These are phyloP conservation scores for Chloebia gouldiae DNA, from an alignment of 2,113 vertebrate genomes.

Conservation along the genomic window DNA sequence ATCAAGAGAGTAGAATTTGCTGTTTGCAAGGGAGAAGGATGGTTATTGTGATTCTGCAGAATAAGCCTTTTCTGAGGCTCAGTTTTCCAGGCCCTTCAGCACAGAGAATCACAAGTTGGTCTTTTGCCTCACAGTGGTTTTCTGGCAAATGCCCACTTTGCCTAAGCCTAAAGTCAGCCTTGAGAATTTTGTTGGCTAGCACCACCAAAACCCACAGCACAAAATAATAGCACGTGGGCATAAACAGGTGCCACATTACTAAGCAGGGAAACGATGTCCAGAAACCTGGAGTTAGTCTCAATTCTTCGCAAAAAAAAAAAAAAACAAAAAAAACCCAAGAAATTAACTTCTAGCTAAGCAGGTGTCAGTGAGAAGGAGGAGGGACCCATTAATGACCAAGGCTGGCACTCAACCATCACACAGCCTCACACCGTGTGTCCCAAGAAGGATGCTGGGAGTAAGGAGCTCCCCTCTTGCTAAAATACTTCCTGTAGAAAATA, in stretches of 20 bases:
- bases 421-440: accelerated
- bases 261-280: background rate
- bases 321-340: too few species aligned
- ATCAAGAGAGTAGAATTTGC: background rate
- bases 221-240: background rate
- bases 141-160: background rate
- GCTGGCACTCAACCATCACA: background rate
- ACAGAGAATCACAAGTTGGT: background rate
- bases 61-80: background rate
- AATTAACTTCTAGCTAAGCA: background rate
- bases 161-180: background rate
- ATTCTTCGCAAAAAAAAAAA: background rate
- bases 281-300: background rate
- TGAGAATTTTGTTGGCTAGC: background rate
- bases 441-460: background rate
- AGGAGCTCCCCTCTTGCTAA: background rate
- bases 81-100: background rate
- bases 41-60: background rate
- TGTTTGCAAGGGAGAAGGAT: background rate
- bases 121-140: background rate
- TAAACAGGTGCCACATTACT: background rate
- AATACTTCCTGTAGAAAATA: background rate
- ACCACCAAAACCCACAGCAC: background rate
- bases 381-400: background rate
- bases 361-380: background rate